Evolutionary conservation across 2,888 invertebrate species (phyloP).

Genomic region (Crocallis elinguaria): DNA sequence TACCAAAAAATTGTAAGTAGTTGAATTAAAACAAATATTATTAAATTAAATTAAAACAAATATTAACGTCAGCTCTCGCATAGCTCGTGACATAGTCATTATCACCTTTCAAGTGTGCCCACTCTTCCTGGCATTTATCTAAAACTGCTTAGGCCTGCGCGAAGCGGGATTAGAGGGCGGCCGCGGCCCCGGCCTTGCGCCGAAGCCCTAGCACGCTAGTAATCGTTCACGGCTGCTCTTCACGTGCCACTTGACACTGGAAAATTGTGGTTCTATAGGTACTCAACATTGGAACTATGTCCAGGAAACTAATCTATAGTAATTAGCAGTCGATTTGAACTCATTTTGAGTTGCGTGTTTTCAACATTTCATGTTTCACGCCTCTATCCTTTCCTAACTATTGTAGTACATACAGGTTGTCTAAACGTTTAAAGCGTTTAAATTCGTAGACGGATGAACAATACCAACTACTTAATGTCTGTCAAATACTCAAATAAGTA

Average conservation of each 20-base stretch:
- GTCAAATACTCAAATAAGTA: no score
- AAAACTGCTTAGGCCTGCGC: background rate
- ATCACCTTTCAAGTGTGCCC: slow-evolving; percentile 1
- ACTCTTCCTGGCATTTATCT: slow-evolving; percentile 6
- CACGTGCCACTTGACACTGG: slow-evolving; percentile 5
- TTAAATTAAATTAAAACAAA: no score
- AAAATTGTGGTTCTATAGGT: background rate
- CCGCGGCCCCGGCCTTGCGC: slow-evolving; percentile 14
- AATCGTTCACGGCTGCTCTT: slow-evolving; percentile 17
- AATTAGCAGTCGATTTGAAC: background rate
- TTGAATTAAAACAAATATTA: no score
- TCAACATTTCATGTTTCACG: no score
- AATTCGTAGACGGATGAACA: no score
- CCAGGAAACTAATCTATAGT: background rate
- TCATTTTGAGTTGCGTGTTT: background rate
- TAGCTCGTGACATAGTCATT: background rate
- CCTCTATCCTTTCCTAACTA: no score
- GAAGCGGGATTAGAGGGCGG: slow-evolving; percentile 13
- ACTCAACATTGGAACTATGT: background rate
- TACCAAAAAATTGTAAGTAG: no score
- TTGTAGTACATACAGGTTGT: no score
- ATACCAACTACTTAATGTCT: no score
- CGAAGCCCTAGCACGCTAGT: slow-evolving; percentile 20
- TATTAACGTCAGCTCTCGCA: background rate
- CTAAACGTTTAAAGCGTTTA: no score